phyloP scores from a whole-genome alignment of 53 echinoderm and acorn worm genomes.

The Paelopatides confundens region DNA sequence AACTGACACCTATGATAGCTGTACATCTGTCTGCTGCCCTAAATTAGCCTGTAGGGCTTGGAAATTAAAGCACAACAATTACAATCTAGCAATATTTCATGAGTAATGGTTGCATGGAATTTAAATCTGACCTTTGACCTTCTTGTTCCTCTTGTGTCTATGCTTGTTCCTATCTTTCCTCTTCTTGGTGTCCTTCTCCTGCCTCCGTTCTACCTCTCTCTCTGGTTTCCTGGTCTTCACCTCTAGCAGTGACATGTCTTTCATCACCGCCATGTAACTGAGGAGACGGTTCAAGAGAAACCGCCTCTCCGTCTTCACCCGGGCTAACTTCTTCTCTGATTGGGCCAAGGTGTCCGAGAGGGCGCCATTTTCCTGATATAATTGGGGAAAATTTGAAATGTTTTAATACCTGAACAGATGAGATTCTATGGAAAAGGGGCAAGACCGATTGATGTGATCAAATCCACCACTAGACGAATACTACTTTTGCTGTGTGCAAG shows the following conservation, averaged over 20 bases:
- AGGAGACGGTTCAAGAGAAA: constrained; percentile 85
- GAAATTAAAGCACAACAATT: too few relatives aligned
- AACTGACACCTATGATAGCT: too few relatives aligned
- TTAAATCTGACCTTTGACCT: constrained; percentile 55
- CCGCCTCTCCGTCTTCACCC: constrained; percentile 83
- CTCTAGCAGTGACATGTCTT: constrained; percentile 45
- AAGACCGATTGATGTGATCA: too few relatives aligned
- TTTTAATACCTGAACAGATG: too few relatives aligned
- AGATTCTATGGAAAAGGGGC: too few relatives aligned
- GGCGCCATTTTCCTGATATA: constrained; percentile 87
- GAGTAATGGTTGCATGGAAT: too few relatives aligned
- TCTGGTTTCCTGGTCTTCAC: constrained; percentile 30
- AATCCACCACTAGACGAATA: too few relatives aligned
- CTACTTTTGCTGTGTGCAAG: too few relatives aligned
- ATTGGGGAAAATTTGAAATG: not conserved
- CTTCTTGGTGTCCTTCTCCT: constrained; percentile 59
- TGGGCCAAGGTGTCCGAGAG: constrained; percentile 83
- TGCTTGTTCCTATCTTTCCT: constrained; percentile 61
- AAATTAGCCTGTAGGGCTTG: too few relatives aligned
- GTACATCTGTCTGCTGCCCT: too few relatives aligned
- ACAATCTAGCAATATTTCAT: too few relatives aligned
- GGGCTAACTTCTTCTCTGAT: constrained; percentile 69
- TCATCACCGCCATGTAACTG: constrained; percentile 79
- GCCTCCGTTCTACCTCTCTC: constrained; percentile 39
- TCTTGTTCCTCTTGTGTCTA: constrained; percentile 63